Conservation (phyloP, 1,140 invertebrate genomes). For the Halyomorpha halys region DNA sequence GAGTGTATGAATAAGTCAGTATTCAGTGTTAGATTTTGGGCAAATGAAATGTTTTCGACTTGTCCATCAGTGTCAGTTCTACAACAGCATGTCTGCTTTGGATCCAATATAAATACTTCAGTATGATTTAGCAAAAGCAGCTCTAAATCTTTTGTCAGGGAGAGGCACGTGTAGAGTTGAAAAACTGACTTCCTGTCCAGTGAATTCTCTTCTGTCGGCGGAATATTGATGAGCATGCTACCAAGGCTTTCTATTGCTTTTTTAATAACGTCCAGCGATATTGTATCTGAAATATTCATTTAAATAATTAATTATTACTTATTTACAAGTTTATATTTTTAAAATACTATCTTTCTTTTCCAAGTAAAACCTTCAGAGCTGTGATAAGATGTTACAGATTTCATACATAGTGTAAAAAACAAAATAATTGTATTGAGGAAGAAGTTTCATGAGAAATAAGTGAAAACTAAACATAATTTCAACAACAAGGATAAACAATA, state of each 20-base stretch:
- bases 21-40: not conserved
- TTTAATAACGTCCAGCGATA: not conserved
- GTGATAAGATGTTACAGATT: too few species aligned
- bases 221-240: not conserved
- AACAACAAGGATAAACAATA: too few species aligned
- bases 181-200: not conserved
- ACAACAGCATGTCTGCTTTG: not conserved
- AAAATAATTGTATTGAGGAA: too few species aligned
- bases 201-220: not conserved
- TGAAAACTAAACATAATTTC: too few species aligned
- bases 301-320: too few species aligned
- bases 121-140: not conserved
- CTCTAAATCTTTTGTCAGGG: not conserved
- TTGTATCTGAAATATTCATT: not conserved
- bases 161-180: not conserved
- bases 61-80: not conserved
- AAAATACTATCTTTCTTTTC: too few species aligned
- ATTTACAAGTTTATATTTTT: too few species aligned
- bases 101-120: not conserved
- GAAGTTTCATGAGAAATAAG: too few species aligned
- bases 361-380: too few species aligned
- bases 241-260: not conserved
- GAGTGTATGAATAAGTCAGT: not conserved
- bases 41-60: not conserved
- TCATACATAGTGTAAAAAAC: too few species aligned